Percentiles rank a stretch among this genome's conserved stretches.
Evolutionary conservation across 2,113 vertebrate species (phyloP).

Genomic region (Arizona elegans): DNA sequence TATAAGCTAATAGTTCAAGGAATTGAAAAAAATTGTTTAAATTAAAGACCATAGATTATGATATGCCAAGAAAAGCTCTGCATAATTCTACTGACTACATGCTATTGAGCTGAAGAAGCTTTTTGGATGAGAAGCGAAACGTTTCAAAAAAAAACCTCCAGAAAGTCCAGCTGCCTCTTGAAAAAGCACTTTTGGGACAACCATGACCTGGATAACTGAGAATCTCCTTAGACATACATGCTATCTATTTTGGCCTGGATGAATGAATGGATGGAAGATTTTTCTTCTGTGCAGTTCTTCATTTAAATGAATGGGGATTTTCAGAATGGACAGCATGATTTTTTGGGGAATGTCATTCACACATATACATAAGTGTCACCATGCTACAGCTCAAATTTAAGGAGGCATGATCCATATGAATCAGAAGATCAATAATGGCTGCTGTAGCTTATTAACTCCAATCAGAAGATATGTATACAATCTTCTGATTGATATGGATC

Average conservation of each 20-base stretch:
- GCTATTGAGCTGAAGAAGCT: no score
- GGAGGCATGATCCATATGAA: not conserved
- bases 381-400: slow-evolving; percentile 8
- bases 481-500: no score
- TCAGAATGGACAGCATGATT: not conserved
- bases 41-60: no score
- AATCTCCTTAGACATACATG: no score
- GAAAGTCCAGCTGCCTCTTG: no score
- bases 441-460: slow-evolving; percentile 21
- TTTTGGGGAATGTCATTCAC: not conserved
- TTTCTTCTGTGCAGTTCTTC: not conserved
- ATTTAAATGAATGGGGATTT: slow-evolving; percentile 1
- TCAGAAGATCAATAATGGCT: slow-evolving; percentile 4
- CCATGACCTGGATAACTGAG: no score
- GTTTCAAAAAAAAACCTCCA: no score
- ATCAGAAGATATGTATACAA: slow-evolving; percentile 4
- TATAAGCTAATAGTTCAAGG: not conserved
- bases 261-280: not conserved
- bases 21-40: not conserved
- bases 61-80: not conserved
- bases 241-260: not conserved
- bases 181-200: no score
- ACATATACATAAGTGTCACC: slow-evolving; percentile 10
- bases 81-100: not conserved
- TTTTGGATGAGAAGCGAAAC: no score